phyloP scores from a whole-genome alignment of 2,797 vertebrate genomes.

The Bothrops alternatus region DNA sequence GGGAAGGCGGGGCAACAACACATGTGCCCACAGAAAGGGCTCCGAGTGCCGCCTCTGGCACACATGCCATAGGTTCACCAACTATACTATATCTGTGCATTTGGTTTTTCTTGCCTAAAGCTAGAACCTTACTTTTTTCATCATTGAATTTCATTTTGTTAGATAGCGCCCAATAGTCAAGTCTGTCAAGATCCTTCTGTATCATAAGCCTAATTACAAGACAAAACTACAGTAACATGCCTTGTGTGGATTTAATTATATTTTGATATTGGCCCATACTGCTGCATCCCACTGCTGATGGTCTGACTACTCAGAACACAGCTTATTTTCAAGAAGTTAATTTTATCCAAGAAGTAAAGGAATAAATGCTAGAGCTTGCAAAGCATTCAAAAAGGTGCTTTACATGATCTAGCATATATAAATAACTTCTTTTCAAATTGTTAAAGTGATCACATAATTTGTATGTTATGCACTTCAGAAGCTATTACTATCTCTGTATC shows the following conservation, averaged over 20 bases:
- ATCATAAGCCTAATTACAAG: background rate
- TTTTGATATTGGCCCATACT: background rate
- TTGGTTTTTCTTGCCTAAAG: too few relatives aligned
- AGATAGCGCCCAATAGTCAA: too few relatives aligned
- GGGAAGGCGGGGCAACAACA: too few relatives aligned
- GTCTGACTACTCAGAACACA: background rate
- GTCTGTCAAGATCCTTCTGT: too few relatives aligned
- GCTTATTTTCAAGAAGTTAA: background rate
- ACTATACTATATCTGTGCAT: too few relatives aligned
- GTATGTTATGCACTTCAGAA: background rate
- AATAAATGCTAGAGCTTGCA: background rate
- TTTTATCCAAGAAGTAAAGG: background rate
- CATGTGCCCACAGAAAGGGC: too few relatives aligned
- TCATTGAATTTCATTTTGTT: too few relatives aligned
- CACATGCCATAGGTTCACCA: too few relatives aligned
- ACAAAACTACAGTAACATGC: background rate
- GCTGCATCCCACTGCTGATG: background rate
- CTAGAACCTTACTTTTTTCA: too few relatives aligned
- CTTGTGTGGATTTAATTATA: background rate
- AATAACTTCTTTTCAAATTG: background rate
- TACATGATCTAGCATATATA: background rate
- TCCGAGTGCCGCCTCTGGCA: too few relatives aligned
- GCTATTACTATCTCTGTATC: background rate
- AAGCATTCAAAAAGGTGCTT: background rate
- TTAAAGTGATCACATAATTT: background rate